These are phyloP conservation scores for Pachyuromys duprasi DNA, from an alignment of 2,797 vertebrate genomes.

Conservation along the genomic window DNA sequence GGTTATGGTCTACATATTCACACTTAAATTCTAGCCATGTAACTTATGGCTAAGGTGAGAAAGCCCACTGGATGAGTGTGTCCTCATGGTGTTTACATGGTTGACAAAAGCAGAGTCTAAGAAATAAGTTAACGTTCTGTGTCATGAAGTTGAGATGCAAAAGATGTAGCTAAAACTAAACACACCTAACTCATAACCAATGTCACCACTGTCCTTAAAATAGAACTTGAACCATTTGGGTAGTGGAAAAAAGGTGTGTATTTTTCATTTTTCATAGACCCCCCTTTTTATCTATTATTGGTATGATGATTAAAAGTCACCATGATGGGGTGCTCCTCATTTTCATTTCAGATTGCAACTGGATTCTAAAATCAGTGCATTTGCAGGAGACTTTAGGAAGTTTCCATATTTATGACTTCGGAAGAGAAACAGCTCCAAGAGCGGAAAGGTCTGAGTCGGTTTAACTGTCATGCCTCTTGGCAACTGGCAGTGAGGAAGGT, in stretches of 20 bases:
- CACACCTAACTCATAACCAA: slow-evolving; percentile 16
- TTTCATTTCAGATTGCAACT: slow-evolving; percentile 48
- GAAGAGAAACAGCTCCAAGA: slow-evolving; percentile 37
- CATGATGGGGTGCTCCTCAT: background rate
- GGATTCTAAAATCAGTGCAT: slow-evolving; percentile 21
- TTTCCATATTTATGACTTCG: slow-evolving; percentile 62
- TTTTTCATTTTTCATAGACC: slow-evolving; percentile 55
- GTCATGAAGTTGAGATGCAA: slow-evolving; percentile 35
- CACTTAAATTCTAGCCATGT: background rate
- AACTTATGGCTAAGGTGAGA: background rate
- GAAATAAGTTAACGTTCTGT: background rate
- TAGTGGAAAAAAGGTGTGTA: slow-evolving; percentile 37
- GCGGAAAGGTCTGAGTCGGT: background rate
- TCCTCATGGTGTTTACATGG: background rate
- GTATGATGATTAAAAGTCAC: background rate
- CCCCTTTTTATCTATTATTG: slow-evolving; percentile 50
- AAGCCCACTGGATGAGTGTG: background rate
- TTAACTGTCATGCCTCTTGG: slow-evolving; percentile 35
- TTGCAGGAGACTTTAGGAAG: slow-evolving; percentile 48
- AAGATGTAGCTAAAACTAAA: slow-evolving; percentile 42
- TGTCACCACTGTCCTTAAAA: slow-evolving; percentile 50
- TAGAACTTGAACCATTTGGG: slow-evolving; percentile 66
- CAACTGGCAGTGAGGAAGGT: background rate
- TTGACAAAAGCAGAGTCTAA: background rate
- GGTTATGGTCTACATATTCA: background rate